Evolutionary conservation across 2,113 vertebrate genomes (phyloP), one percentile per base, ranked within the genome.

Genomic region (Chloropsis cyanopogon): DNA sequence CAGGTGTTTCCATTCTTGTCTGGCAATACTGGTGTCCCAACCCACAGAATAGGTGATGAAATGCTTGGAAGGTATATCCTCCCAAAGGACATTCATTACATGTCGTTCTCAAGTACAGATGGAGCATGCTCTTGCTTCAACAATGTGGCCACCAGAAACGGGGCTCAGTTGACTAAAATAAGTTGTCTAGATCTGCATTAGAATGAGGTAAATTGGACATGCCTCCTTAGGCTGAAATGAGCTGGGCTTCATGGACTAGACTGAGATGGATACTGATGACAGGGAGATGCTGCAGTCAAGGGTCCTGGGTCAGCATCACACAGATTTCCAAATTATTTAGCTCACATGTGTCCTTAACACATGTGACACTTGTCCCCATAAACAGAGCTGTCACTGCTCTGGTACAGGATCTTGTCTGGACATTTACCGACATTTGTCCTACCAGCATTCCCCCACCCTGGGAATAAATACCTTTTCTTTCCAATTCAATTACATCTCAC

Each of bases 201-300:
- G 7, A 70, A 22, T 24, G 11, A 12, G 19, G 4, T 44, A 63
- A 71, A 92, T 57, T 16, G 81, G 20, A 59, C 2, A 4, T 57
- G 49, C 65, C 11, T 59, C 21, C 18, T 81, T 21, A 20, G 8
- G 23, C 0, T 1, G 0, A 61, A 21, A 46, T 33, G 14, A 66
- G 3, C 6, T 68, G 8, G 29, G 29, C 10, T 92, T 75, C 35
- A 26, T 39, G 8, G 37, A 42, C 39, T 46, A 65, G 44, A n/a
- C 7, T 57, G 54, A 52, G 9, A 35, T 78, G 11, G 66, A 33
- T 37, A 57, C 2, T 65, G 20, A 44, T 4, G 1, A 11, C 16
- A 72, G 64, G 15, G 19, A 78, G 57, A 70, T 7, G 1, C n/a
- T 78, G 21, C 11, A 84, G 3, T 47, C n/a, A 49, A 44, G 21